Base-by-base conservation (phyloP, 1,140 invertebrate genomes). In the Drosophila equinoxialis region DNA sequence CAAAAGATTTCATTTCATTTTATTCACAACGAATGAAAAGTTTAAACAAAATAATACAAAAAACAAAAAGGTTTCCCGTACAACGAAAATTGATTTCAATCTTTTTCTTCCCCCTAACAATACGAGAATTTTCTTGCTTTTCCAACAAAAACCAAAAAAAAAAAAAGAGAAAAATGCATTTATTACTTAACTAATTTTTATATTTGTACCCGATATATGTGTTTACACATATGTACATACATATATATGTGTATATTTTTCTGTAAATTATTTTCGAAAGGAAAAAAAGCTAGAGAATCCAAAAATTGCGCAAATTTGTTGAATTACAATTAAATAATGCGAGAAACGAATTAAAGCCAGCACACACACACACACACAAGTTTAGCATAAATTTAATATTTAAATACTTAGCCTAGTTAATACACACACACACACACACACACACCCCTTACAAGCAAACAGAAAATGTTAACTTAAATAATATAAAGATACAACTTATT, bases 261-360 rank as follows among this genome's bases (percentile, higher is more conserved):
- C 84, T 84, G 79, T 86, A 90, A 90, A 90, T 90, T 84, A 87
- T 87, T 90, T 90, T 90, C 80, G 73, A 82, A 74, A 79, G 77
- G 84, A 74, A 62, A 90, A 17, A 68, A 83, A 91, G 90, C 90
- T 91, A 91, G 90, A 91, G 83, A 91, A 91, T 91, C 90, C 90
- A 91, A 91, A 91, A 70, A 30, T 39, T 61, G 76, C 65, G 57
- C 65, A 74, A 81, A 77, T 71, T 63, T 77, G 74, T 75, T 75
- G 80, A 69, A 68, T 80, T 73, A 74, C 69, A 83, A 71, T 78
- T 84, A 63, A 30, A 66, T 76, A 70, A 54, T 84, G 85, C 77
- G 61, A 73, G 73, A 42, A 78, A 68, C 65, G 64, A 77, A 75
- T 64, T 58, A 74, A 74, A 90, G 81, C 71, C 79, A 77, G 77